These are phyloP conservation scores for Sialia sialis DNA, from an alignment of 2,113 vertebrate species.

Conservation along the genomic window DNA sequence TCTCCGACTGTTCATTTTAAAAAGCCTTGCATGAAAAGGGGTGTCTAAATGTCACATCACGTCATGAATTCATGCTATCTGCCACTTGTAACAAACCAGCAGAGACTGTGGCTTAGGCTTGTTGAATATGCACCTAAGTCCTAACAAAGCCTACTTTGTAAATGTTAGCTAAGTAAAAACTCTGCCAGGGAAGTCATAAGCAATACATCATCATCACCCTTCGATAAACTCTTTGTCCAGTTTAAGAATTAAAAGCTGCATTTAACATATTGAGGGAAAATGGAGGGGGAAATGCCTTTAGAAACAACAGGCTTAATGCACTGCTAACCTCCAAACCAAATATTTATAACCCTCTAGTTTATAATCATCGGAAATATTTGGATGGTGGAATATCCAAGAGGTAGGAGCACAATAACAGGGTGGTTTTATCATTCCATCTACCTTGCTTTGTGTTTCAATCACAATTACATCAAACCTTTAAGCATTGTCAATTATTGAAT, in stretches of 20 bases:
- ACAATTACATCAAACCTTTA: not conserved
- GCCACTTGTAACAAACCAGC: not conserved
- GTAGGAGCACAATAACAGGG: not conserved
- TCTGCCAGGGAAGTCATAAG: constrained; percentile 30
- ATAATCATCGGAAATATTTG: constrained; percentile 34
- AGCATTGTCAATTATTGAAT: not conserved
- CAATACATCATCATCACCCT: constrained; percentile 12
- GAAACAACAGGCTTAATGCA: constrained; percentile 22
- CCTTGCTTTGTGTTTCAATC: constrained; percentile 16
- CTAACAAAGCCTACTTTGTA: constrained; percentile 17
- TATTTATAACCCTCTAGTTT: not conserved
- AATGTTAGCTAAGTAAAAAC: constrained; percentile 33
- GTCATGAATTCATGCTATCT: not conserved
- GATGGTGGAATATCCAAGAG: not conserved
- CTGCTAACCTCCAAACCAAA: constrained; percentile 46
- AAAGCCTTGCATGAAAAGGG: not conserved
- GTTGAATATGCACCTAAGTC: not conserved
- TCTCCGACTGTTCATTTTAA: not conserved
- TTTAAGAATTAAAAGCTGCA: constrained; percentile 28
- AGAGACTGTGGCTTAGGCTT: not conserved
- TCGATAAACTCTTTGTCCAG: not conserved
- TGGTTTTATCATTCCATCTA: not conserved
- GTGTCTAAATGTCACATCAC: not conserved
- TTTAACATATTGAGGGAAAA: constrained; percentile 5
- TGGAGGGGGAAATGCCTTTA: not conserved